phyloP scores from a whole-genome alignment of 2,113 vertebrate genomes.

The Xerus inauris region DNA sequence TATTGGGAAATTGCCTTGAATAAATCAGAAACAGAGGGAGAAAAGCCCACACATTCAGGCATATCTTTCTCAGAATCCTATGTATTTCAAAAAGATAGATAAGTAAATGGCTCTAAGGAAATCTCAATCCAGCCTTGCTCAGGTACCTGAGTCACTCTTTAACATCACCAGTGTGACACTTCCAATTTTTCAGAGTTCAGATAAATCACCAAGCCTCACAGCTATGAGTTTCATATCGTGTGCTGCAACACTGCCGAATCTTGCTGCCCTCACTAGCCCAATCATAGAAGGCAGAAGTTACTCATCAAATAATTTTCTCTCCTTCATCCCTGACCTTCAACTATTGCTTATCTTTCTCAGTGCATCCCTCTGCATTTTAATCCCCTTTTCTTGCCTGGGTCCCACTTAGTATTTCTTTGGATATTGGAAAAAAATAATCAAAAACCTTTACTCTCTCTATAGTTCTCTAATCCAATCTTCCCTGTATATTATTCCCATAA shows the following conservation, averaged over 20 bases:
- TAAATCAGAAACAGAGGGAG: conserved; percentile 41
- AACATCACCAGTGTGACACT: conserved; percentile 58
- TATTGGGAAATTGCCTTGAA: conserved; percentile 44
- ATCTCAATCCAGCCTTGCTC: conserved; percentile 61
- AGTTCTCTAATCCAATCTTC: neutral
- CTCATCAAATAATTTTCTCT: conserved; percentile 50
- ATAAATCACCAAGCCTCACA: conserved; percentile 49
- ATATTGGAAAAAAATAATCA: neutral
- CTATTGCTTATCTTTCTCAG: neutral
- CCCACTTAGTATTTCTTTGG: neutral
- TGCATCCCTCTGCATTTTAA: neutral
- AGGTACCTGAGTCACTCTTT: conserved; percentile 71
- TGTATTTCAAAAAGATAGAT: conserved; percentile 63
- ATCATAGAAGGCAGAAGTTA: conserved; percentile 25
- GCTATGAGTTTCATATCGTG: neutral
- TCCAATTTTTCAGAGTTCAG: conserved; percentile 65
- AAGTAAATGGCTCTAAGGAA: conserved; percentile 73
- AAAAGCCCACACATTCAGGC: conserved; percentile 16
- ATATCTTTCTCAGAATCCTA: conserved; percentile 59
- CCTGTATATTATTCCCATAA: neutral
- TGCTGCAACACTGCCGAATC: neutral
- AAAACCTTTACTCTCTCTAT: neutral
- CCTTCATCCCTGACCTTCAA: conserved; percentile 45
- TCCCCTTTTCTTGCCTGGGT: neutral
- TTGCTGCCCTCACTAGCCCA: neutral